phyloP scores from a whole-genome alignment of 1,140 invertebrate species.

The Periplaneta americana region DNA sequence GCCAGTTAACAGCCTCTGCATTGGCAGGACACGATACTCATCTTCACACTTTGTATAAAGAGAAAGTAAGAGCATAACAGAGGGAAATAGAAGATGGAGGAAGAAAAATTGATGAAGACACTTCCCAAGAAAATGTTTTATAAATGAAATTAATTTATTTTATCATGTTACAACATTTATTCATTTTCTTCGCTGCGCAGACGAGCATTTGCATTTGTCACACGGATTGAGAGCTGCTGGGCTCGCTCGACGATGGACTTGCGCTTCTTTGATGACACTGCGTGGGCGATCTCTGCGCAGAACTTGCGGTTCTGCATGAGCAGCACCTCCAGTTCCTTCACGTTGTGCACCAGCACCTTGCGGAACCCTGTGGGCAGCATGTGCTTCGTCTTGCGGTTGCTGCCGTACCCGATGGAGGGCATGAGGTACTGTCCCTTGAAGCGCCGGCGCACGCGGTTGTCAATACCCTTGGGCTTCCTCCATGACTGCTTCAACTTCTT shows the following conservation, averaged over 20 bases:
- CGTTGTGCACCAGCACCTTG: slow-evolving; percentile 84
- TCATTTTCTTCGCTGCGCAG: slow-evolving; percentile 97
- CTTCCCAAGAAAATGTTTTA: too few relatives aligned
- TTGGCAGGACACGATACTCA: too few relatives aligned
- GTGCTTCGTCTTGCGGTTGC: slow-evolving; percentile 88
- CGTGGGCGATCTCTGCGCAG: slow-evolving; percentile 96
- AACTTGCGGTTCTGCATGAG: slow-evolving; percentile 98
- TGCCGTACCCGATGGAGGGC: slow-evolving; percentile 99
- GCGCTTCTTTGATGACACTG: slow-evolving; percentile 93
- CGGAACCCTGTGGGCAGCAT: slow-evolving; percentile 97
- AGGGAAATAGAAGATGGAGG: too few relatives aligned
- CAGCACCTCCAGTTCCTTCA: slow-evolving; percentile 94
- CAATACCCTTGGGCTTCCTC: slow-evolving; percentile 97
- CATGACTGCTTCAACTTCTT: slow-evolving; percentile 89
- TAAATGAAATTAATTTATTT: too few relatives aligned
- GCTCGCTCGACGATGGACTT: slow-evolving; percentile 95
- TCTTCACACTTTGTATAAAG: too few relatives aligned
- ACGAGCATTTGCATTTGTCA: slow-evolving; percentile 94
- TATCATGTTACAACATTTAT: slow-evolving; percentile 50
- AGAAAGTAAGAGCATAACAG: too few relatives aligned
- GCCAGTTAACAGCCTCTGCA: too few relatives aligned
- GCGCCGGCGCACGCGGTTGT: slow-evolving; percentile 95
- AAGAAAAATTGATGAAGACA: too few relatives aligned
- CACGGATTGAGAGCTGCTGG: slow-evolving; percentile 88
- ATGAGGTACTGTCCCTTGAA: slow-evolving; percentile 99